Evolutionary conservation across 2,888 invertebrate species (phyloP).

Genomic region (Acanthoscelides obtectus): DNA sequence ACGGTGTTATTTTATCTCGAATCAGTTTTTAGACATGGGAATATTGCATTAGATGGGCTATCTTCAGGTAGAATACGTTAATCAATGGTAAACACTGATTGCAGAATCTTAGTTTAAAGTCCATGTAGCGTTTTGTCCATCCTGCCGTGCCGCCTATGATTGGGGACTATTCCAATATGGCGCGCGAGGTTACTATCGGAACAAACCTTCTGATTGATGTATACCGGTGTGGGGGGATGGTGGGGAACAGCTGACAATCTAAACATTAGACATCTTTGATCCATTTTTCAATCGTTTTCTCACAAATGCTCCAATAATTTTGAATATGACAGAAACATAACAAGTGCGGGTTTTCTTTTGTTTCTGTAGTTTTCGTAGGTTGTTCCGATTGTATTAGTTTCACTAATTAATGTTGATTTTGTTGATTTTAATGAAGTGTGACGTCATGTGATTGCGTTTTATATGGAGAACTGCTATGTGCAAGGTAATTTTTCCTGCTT

Average conservation of each 20-base stretch:
- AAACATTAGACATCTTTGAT: constrained; percentile 46
- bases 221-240: constrained; percentile 30
- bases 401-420: constrained; percentile 29
- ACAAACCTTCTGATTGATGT: not conserved
- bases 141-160: not conserved
- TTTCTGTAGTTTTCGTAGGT: constrained; percentile 27
- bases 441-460: constrained; percentile 48
- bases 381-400: constrained; percentile 30
- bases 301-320: constrained; percentile 32
- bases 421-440: constrained; percentile 42
- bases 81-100: too few relatives aligned
- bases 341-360: constrained; percentile 30
- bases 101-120: not conserved
- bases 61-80: too few relatives aligned
- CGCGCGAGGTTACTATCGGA: not conserved
- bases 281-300: constrained; percentile 36
- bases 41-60: too few relatives aligned
- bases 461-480: constrained; percentile 38
- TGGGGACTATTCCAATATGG: not conserved
- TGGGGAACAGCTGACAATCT: constrained; percentile 47
- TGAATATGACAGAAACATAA: constrained; percentile 44
- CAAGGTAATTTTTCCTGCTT: constrained; percentile 40
- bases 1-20: too few relatives aligned
- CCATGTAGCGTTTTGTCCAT: not conserved
- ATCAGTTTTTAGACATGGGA: too few relatives aligned